These are phyloP conservation scores for Nemoura dubitans DNA, from an alignment of 2,888 invertebrate genomes.

Conservation along the genomic window DNA sequence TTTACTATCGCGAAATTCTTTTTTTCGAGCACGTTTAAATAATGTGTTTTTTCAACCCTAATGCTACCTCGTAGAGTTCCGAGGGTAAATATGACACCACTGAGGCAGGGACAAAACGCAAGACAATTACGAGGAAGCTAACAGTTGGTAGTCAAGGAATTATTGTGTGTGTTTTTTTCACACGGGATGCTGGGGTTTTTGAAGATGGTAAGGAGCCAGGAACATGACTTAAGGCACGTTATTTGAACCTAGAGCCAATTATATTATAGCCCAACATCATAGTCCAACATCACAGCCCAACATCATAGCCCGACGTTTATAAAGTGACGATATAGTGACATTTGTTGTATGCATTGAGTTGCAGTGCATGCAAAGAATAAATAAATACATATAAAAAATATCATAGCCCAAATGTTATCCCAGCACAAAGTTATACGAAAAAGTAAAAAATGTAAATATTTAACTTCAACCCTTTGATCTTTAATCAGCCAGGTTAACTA, in stretches of 20 bases:
- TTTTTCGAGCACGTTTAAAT: conserved; percentile 34
- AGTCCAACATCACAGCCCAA: no score
- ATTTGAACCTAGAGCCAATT: neutral
- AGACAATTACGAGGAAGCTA: conserved; percentile 32
- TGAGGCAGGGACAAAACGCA: neutral
- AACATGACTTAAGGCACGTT: neutral
- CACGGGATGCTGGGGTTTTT: neutral
- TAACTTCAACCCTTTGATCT: no score
- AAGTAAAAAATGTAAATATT: no score
- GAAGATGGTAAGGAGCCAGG: neutral
- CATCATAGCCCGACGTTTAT: no score
- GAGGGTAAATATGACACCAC: conserved; percentile 10
- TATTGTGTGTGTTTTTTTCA: neutral
- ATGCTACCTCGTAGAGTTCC: neutral
- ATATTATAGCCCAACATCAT: no score
- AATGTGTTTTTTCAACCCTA: conserved; percentile 37
- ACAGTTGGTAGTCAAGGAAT: conserved; percentile 9
- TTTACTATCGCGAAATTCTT: conserved; percentile 37
- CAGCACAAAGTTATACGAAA: no score
- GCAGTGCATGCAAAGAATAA: no score
- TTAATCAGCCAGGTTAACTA: no score
- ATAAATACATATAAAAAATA: no score
- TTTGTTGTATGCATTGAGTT: no score
- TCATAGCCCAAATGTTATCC: no score
- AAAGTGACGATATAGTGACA: no score